phyloP scores from a whole-genome alignment of 2,888 invertebrate species.

The Neoitamus cyanurus region DNA sequence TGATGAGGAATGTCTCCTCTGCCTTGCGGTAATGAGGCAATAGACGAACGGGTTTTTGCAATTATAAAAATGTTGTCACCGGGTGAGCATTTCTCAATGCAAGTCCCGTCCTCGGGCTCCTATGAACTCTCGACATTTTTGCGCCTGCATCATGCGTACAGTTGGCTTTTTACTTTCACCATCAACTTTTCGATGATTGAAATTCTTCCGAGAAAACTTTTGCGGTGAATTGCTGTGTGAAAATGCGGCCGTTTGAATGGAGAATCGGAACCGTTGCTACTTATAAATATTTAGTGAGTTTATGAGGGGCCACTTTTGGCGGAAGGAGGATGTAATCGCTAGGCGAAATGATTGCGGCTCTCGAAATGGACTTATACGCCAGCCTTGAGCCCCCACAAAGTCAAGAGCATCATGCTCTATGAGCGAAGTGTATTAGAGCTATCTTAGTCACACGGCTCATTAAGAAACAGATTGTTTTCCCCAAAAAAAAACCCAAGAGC shows the following conservation, averaged over 20 bases:
- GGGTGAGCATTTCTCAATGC: not conserved
- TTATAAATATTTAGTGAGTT: slow-evolving; percentile 2
- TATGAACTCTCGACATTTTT: slow-evolving; percentile 36
- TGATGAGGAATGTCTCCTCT: not conserved
- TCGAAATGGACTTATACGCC: not conserved
- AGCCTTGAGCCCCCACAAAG: not conserved
- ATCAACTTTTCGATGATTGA: not conserved
- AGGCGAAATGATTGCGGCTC: not conserved
- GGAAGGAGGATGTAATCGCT: not conserved
- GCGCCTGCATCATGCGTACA: not conserved
- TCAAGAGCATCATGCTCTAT: not conserved
- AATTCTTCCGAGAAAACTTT: not conserved
- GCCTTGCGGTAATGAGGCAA: slow-evolving; percentile 13
- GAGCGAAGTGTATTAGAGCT: not conserved
- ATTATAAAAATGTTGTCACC: slow-evolving; percentile 11
- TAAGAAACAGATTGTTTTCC: not conserved
- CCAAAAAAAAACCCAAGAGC: not conserved
- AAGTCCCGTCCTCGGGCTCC: not conserved
- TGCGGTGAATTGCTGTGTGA: not conserved
- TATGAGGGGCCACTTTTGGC: not conserved
- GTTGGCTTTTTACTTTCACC: slow-evolving; percentile 3
- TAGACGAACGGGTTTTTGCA: slow-evolving; percentile 18
- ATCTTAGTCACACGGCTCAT: not conserved
- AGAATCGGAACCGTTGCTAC: not conserved
- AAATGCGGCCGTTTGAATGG: not conserved